Conservation (phyloP, 2,113 vertebrate genomes). For the Daphoenositta chrysoptera region DNA sequence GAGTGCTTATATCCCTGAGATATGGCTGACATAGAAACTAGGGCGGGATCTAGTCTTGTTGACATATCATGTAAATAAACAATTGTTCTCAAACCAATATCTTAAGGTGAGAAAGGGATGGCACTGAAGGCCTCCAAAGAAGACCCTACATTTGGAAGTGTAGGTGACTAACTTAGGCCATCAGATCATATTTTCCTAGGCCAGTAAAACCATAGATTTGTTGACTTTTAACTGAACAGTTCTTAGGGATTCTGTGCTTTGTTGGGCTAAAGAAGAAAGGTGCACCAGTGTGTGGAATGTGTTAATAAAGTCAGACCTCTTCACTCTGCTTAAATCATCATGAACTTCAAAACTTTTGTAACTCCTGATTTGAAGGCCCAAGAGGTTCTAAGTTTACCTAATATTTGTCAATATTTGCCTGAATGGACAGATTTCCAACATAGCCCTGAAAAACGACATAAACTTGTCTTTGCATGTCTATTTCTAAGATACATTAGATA, state of each 20-base stretch:
- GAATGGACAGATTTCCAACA: neutral
- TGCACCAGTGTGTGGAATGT: neutral
- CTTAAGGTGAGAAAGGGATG: neutral
- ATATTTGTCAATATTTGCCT: neutral
- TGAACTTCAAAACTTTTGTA: neutral
- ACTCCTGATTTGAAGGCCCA: neutral
- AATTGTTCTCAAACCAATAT: neutral
- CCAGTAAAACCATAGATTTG: neutral
- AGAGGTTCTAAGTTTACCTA: neutral
- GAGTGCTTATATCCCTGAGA: neutral
- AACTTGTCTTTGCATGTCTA: neutral
- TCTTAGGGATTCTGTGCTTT: neutral
- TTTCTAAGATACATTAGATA: neutral
- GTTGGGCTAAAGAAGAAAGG: neutral
- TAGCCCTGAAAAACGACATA: neutral
- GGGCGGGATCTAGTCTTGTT: neutral
- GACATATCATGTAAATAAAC: neutral
- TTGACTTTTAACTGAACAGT: neutral
- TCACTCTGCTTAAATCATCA: neutral
- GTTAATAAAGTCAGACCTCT: neutral
- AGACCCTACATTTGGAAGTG: neutral
- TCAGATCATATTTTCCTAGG: neutral
- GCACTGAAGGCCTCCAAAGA: neutral
- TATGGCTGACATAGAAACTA: neutral
- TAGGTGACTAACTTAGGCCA: neutral